Base-by-base conservation (phyloP, 2,888 invertebrate genomes). In the Arctia plantaginis region DNA sequence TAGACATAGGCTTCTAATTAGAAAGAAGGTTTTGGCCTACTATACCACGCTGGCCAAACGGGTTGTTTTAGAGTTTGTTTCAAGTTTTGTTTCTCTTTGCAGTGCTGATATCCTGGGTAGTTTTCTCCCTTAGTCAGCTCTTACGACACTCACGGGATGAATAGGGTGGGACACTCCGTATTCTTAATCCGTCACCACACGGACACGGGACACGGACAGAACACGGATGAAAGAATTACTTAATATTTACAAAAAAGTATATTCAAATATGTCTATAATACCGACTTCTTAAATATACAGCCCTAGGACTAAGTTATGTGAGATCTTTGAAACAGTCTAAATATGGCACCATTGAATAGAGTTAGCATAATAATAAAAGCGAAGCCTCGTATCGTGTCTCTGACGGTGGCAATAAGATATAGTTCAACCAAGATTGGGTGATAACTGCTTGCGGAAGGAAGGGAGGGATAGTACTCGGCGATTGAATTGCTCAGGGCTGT, bases 301-400 rank as follows among this genome's bases (percentile, higher is more conserved):
- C 55, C 66, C 23, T 65, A 69, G 65, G 13, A 71, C n/a, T 59
- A 77, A 71, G 71, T 77, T 71, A 73, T 72, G 72, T 69, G 66
- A 68, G n/a, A 79, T 79, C 74, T 79, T 81, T 71, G 33, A 44
- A 74, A 74, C 66, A 75, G 47, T 69, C 68, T 55, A 74, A 82
- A 82, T 82, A 74, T 79, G 74, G 76, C 55, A 67, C 69, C 74
- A 67, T 79, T 74, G 71, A 80, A 80, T 72, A 79, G 74, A 75
- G 67, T 75, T 74, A 67, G 44, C 71, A 59, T 73, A 13, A 72
- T 74, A 80, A 76, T 81, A 77, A 79, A 80, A 76, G 44, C 33
- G 59, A 30, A 23, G 27, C 27, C 66, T 72, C 70, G 73, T 74
- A 80, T 75, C 59, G 66, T 69, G 77, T 70, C 77, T 76, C 44